phyloP scores from a whole-genome alignment of 2,113 vertebrate genomes.

The Peromyscus leucopus region DNA sequence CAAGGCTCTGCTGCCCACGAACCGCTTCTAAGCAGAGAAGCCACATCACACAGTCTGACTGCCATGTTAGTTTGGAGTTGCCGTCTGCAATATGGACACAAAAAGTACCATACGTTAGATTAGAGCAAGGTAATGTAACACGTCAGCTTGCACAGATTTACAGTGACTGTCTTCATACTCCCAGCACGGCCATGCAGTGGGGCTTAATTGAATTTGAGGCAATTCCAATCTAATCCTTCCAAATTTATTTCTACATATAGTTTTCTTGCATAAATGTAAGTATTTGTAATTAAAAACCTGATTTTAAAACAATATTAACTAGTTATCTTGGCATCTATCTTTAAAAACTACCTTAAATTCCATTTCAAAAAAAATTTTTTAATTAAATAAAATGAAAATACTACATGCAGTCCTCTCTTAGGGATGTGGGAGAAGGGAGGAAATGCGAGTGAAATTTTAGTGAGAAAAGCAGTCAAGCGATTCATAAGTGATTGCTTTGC shows the following conservation, averaged over 20 bases:
- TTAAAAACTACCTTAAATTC: constrained; percentile 75
- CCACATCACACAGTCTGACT: constrained; percentile 99
- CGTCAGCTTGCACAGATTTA: constrained; percentile 92
- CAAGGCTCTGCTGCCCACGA: constrained; percentile 99
- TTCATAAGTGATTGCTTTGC: constrained; percentile 52
- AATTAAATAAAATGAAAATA: constrained; percentile 66
- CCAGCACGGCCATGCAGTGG: constrained; percentile 91
- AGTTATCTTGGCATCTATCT: constrained; percentile 72
- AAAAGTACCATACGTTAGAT: constrained; percentile 97
- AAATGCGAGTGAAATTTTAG: constrained; percentile 69
- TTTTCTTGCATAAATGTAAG: constrained; percentile 79
- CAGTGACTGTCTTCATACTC: constrained; percentile 90
- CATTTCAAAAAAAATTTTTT: constrained; percentile 56
- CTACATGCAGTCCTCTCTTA: constrained; percentile 54
- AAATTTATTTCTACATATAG: constrained; percentile 82
- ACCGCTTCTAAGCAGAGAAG: constrained; percentile 99
- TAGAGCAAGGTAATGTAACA: constrained; percentile 92
- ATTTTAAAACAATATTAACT: constrained; percentile 77
- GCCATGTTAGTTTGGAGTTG: constrained; percentile 99
- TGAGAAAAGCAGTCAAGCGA: constrained; percentile 66
- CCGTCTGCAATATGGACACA: constrained; percentile 99
- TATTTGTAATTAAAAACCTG: constrained; percentile 83
- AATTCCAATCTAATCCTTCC: constrained; percentile 91
- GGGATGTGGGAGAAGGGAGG: constrained; percentile 66
- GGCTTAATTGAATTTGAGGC: constrained; percentile 90